phyloP scores from a whole-genome alignment of 2,797 vertebrate genomes.

The Momotus momota region DNA sequence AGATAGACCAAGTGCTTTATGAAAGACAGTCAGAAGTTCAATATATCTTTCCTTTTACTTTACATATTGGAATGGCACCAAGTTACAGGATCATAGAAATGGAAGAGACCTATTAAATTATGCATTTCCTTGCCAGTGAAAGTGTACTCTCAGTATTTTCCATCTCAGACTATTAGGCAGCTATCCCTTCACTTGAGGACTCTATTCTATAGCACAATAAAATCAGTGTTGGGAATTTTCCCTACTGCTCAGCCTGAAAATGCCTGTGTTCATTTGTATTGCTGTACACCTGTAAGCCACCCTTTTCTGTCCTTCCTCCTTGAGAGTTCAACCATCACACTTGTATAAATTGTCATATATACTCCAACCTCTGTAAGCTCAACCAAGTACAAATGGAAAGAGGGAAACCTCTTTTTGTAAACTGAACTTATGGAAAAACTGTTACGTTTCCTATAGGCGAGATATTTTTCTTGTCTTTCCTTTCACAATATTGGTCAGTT shows the following conservation, averaged over 20 bases:
- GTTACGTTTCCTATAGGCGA: background rate
- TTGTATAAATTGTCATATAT: background rate
- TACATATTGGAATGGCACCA: background rate
- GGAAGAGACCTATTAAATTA: slow-evolving; percentile 41
- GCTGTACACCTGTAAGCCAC: slow-evolving; percentile 60
- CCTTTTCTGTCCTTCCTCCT: slow-evolving; percentile 50
- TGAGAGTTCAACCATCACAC: background rate
- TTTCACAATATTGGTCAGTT: background rate
- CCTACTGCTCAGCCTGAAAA: slow-evolving; percentile 66
- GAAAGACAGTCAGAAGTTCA: slow-evolving; percentile 1
- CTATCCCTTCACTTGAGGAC: slow-evolving; percentile 53
- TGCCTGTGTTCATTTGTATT: slow-evolving; percentile 60
- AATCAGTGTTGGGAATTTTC: slow-evolving; percentile 71
- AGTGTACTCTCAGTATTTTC: slow-evolving; percentile 19
- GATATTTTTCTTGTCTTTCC: background rate
- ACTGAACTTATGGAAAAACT: background rate
- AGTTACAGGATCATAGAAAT: slow-evolving; percentile 1
- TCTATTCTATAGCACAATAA: slow-evolving; percentile 68
- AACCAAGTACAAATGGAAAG: background rate
- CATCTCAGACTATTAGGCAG: background rate
- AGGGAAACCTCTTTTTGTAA: background rate
- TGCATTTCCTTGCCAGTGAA: slow-evolving; percentile 29
- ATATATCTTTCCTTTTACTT: slow-evolving; percentile 34
- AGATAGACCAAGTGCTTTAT: slow-evolving; percentile 6
- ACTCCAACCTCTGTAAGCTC: slow-evolving; percentile 23